Percentiles rank a stretch among this genome's conserved stretches.
These are phyloP conservation scores for Phalacrocorax pelagicus DNA, from an alignment of 2,113 vertebrate genomes.

Conservation along the genomic window DNA sequence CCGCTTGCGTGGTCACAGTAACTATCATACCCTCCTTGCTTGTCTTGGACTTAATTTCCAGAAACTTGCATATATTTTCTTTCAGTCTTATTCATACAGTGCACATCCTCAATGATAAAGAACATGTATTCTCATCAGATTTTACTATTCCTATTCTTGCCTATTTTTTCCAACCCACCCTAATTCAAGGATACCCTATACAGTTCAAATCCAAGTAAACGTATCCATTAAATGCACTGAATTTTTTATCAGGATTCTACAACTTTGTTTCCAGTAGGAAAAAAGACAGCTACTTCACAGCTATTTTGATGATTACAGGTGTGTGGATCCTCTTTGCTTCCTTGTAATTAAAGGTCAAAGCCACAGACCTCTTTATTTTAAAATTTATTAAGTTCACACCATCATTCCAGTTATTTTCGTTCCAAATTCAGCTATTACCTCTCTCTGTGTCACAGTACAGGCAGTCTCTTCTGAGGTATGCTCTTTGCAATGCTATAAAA, in stretches of 20 bases:
- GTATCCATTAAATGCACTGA: background rate
- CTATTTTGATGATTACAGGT: background rate
- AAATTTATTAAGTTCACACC: background rate
- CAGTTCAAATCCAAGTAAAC: background rate
- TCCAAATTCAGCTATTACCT: background rate
- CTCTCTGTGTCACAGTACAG: background rate
- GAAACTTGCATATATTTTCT: background rate
- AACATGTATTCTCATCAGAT: background rate
- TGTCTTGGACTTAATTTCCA: background rate
- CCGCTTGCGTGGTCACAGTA: background rate
- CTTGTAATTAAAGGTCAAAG: background rate
- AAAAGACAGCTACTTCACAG: background rate
- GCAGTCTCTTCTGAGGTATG: background rate
- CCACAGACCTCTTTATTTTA: background rate
- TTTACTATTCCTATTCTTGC: background rate
- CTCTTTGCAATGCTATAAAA: background rate
- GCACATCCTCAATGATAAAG: background rate
- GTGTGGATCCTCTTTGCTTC: background rate
- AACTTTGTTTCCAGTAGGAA: background rate
- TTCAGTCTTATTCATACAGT: background rate
- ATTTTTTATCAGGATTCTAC: background rate
- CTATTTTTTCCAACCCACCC: background rate
- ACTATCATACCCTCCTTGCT: background rate
- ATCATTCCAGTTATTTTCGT: background rate
- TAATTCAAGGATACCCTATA: background rate